These are phyloP conservation scores for Zosterops lateralis DNA, from an alignment of 2,113 vertebrate genomes.

Conservation along the genomic window DNA sequence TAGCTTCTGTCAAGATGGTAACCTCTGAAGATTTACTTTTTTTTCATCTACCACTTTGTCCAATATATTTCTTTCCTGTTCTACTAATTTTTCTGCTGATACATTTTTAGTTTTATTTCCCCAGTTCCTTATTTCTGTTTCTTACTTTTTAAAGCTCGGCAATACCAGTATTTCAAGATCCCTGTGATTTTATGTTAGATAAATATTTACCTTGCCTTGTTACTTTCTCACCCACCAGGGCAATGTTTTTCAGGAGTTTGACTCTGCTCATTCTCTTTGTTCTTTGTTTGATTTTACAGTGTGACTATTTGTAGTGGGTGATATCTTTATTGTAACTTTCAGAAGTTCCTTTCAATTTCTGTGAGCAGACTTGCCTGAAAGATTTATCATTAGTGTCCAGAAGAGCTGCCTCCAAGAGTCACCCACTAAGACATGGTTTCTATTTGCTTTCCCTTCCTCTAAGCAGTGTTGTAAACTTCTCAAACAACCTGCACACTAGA, in stretches of 20 bases:
- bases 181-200: background rate
- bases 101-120: background rate
- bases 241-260: background rate
- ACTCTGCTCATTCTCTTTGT: background rate
- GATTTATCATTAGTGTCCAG: background rate
- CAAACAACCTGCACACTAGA: background rate
- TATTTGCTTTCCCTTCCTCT: background rate
- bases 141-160: background rate
- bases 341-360: background rate
- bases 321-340: background rate
- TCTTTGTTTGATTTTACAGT: background rate
- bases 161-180: background rate
- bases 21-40: background rate
- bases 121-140: background rate
- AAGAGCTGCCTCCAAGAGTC: background rate
- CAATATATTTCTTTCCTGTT: background rate
- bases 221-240: background rate
- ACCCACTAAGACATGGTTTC: background rate
- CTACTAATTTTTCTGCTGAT: background rate
- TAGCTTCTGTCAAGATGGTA: background rate
- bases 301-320: background rate
- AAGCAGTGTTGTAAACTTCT: background rate
- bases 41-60: background rate
- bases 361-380: background rate
- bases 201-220: background rate